These are phyloP conservation scores for Orchestia grillus DNA, from an alignment of 1,140 invertebrate genomes.

Conservation along the genomic window DNA sequence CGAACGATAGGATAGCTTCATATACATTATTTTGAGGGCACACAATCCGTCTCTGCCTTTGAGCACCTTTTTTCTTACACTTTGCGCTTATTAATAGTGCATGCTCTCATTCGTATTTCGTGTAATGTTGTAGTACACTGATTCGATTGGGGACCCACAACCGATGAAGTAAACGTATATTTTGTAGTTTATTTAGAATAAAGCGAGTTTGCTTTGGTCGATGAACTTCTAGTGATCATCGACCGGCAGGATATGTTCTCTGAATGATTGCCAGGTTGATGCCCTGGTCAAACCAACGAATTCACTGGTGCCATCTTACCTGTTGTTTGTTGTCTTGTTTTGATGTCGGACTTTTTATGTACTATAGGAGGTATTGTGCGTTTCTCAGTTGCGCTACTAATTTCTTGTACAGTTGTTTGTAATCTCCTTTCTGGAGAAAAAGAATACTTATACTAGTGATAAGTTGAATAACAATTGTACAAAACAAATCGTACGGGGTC, in stretches of 20 bases:
- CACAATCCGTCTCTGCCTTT: neutral
- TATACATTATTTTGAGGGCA: too few species aligned
- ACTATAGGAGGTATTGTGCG: conserved; percentile 26
- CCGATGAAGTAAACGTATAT: neutral
- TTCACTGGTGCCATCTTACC: conserved; percentile 48
- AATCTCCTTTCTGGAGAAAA: conserved; percentile 1
- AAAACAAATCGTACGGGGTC: conserved; percentile 27
- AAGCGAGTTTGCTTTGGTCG: neutral
- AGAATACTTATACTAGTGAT: conserved; percentile 51
- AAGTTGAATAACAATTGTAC: conserved; percentile 53
- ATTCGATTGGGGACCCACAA: neutral
- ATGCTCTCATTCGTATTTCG: neutral
- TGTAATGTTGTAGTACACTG: neutral
- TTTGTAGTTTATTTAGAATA: neutral
- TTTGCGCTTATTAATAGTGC: neutral
- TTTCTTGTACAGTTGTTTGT: conserved; percentile 50
- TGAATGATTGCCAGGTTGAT: neutral
- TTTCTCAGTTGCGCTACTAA: conserved; percentile 50
- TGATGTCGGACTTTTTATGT: conserved; percentile 21
- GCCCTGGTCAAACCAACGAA: conserved; percentile 32
- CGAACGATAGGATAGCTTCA: neutral
- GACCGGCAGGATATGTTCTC: neutral
- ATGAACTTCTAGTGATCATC: neutral
- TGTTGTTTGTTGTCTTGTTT: conserved; percentile 38
- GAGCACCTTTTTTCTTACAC: neutral